phyloP scores from a whole-genome alignment of 2,888 invertebrate genomes.

The Beris morrisii region DNA sequence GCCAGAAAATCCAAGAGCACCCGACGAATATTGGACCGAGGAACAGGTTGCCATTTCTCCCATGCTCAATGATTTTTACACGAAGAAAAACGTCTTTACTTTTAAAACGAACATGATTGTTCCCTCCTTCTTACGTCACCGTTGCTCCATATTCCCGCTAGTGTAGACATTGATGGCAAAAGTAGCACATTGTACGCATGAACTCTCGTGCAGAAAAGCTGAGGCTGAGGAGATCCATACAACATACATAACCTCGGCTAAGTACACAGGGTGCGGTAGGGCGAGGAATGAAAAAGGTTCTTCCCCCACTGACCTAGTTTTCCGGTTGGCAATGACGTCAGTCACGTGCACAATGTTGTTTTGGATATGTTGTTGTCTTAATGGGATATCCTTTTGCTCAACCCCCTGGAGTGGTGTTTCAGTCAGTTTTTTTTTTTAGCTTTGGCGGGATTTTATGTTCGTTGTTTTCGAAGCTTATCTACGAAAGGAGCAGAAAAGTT shows the following conservation, averaged over 20 bases:
- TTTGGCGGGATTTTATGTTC: slow-evolving; percentile 5
- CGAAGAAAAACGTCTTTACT: neutral
- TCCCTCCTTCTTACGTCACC: slow-evolving; percentile 21
- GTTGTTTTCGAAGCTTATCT: neutral
- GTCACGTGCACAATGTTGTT: slow-evolving; percentile 37
- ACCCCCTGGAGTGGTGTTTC: neutral
- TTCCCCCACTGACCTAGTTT: slow-evolving; percentile 42
- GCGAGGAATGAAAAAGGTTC: slow-evolving; percentile 9
- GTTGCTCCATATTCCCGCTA: neutral
- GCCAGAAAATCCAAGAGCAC: too few species aligned
- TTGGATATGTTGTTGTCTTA: slow-evolving; percentile 5
- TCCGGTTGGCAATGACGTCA: slow-evolving; percentile 39
- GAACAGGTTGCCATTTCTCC: too few species aligned
- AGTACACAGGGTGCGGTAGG: slow-evolving; percentile 1
- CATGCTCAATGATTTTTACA: neutral
- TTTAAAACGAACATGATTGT: neutral
- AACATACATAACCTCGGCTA: slow-evolving; percentile 25
- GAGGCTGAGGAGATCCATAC: neutral
- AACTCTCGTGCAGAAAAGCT: slow-evolving; percentile 28
- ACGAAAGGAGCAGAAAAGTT: too few species aligned
- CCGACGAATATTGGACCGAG: too few species aligned
- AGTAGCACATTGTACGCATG: slow-evolving; percentile 38
- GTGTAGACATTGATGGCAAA: slow-evolving; percentile 22
- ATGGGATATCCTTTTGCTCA: slow-evolving; percentile 6
- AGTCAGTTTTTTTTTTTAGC: slow-evolving; percentile 1